phyloP scores from a whole-genome alignment of 2,888 invertebrate species.

The Gryllus longicercus region DNA sequence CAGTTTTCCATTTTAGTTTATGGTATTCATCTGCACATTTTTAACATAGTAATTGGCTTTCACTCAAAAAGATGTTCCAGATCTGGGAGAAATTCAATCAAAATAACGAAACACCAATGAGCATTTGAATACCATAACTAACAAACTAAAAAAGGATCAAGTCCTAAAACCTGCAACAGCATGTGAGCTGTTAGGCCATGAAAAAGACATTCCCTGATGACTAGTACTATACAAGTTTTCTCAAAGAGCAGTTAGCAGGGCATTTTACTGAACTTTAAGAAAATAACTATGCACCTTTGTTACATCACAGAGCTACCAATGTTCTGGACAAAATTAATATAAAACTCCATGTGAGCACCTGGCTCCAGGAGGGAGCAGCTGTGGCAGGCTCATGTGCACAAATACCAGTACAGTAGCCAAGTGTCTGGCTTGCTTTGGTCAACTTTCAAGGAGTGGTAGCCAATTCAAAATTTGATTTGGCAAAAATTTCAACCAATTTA shows the following conservation, averaged over 20 bases:
- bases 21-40: too few species aligned
- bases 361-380: constrained; percentile 4
- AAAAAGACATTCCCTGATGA: constrained; percentile 1
- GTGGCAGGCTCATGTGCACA: background rate
- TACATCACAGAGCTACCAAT: constrained; percentile 7
- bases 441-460: background rate
- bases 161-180: constrained; percentile 5
- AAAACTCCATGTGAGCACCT: background rate
- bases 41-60: too few species aligned
- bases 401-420: background rate
- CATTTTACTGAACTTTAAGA: constrained; percentile 5
- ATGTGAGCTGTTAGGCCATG: background rate
- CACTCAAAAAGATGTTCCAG: too few species aligned
- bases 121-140: background rate
- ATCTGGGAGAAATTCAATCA: too few species aligned
- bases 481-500: background rate
- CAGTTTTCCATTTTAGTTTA: too few species aligned
- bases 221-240: background rate
- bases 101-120: background rate
- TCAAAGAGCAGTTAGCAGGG: constrained; percentile 17
- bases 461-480: background rate
- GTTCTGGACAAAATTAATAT: constrained; percentile 8
- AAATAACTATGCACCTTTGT: constrained; percentile 4
- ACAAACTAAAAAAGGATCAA: background rate
- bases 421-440: background rate